These are phyloP conservation scores for Podabrus alpinus DNA, from an alignment of 2,888 invertebrate species.

Conservation along the genomic window DNA sequence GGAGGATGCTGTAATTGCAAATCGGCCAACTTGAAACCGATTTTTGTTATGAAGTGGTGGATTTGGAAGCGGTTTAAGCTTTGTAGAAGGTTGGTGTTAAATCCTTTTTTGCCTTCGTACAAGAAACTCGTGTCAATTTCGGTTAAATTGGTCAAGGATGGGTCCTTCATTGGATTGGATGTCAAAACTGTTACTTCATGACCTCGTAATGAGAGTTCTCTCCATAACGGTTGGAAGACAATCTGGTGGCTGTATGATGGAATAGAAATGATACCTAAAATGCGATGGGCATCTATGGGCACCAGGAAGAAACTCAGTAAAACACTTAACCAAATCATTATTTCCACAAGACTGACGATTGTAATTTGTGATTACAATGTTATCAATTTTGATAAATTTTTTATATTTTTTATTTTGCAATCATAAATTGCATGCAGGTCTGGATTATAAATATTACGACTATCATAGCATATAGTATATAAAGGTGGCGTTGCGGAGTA, in stretches of 20 bases:
- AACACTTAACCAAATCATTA: not conserved
- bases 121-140: slow-evolving; percentile 52
- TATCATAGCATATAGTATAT: no score
- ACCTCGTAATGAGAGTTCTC: slow-evolving; percentile 54
- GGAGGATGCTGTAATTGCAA: slow-evolving; percentile 31
- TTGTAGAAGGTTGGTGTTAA: no score
- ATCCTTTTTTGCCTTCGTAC: slow-evolving; percentile 36
- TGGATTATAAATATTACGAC: no score
- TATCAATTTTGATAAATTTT: not conserved
- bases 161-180: slow-evolving; percentile 51
- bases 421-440: no score
- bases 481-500: no score
- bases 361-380: not conserved
- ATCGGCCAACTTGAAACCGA: not conserved
- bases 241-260: slow-evolving; percentile 59
- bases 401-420: no score
- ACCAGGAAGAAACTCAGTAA: not conserved
- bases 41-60: not conserved
- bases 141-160: slow-evolving; percentile 47
- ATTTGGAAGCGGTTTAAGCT: not conserved
- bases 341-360: not conserved
- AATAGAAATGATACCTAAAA: slow-evolving; percentile 53
- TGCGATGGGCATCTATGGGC: slow-evolving; percentile 45
- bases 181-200: slow-evolving; percentile 58
- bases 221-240: slow-evolving; percentile 54